Percentiles rank a stretch among this genome's conserved stretches.
Conservation (phyloP, 2,797 vertebrate genomes). For the Danio jaintianensis region DNA sequence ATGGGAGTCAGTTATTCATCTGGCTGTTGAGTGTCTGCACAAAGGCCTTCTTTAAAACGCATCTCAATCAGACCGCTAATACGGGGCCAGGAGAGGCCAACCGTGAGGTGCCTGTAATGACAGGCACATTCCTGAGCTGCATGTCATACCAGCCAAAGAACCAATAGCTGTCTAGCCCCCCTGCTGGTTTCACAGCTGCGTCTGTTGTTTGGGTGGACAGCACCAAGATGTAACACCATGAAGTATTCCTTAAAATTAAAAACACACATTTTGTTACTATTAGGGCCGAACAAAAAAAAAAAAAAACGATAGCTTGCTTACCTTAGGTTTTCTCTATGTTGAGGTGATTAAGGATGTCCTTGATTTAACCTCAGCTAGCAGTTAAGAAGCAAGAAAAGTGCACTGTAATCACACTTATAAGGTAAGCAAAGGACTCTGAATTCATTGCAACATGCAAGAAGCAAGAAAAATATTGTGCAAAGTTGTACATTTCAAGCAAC, state of each 20-base stretch:
- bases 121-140: slow-evolving; percentile 78
- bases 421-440: slow-evolving; percentile 40
- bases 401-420: slow-evolving; percentile 33
- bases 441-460: slow-evolving; percentile 19
- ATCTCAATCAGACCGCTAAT: slow-evolving; percentile 75
- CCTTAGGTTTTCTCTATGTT: background rate
- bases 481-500: slow-evolving; percentile 22
- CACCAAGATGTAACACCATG: background rate
- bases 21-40: slow-evolving; percentile 63
- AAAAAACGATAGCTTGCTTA: background rate
- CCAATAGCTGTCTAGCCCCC: slow-evolving; percentile 62
- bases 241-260: slow-evolving; percentile 1
- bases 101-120: slow-evolving; percentile 72
- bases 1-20: slow-evolving; percentile 36
- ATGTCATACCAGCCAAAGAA: slow-evolving; percentile 75
- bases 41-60: slow-evolving; percentile 75
- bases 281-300: background rate
- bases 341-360: slow-evolving; percentile 29
- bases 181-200: slow-evolving; percentile 64
- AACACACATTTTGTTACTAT: slow-evolving; percentile 16
- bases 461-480: background rate
- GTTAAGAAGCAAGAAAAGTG: background rate
- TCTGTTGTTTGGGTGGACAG: slow-evolving; percentile 51
- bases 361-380: slow-evolving; percentile 12
- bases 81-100: slow-evolving; percentile 75